phyloP scores from a whole-genome alignment of 2,888 invertebrate genomes.

The Epinotia demarniana region DNA sequence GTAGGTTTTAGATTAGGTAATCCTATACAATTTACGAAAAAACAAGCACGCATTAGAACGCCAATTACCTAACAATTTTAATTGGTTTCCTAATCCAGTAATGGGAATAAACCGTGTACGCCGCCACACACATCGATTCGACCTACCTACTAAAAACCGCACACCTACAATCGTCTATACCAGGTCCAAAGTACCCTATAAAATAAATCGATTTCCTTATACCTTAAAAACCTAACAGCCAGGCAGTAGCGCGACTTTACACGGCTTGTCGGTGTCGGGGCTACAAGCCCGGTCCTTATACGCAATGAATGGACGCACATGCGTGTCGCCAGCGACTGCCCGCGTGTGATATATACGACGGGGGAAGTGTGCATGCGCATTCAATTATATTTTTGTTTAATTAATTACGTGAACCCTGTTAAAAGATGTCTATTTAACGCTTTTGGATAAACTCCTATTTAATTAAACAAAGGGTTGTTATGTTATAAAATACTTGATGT shows the following conservation, averaged over 20 bases:
- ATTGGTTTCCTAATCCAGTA: neutral
- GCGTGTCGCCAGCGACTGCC: conserved; percentile 25
- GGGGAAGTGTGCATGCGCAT: conserved; percentile 17
- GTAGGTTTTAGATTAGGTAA: no score
- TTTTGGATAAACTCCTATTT: no score
- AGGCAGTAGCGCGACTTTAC: conserved; percentile 38
- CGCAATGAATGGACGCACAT: conserved; percentile 45
- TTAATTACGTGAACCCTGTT: neutral
- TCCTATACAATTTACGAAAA: neutral
- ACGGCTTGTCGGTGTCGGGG: conserved; percentile 43
- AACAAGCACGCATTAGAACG: neutral
- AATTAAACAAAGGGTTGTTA: no score
- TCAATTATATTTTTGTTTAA: conserved; percentile 21
- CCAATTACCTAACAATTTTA: conserved; percentile 2
- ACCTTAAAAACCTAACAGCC: conserved; percentile 39
- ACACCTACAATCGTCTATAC: conserved; percentile 7
- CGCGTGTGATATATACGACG: conserved; percentile 36
- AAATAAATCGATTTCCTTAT: conserved; percentile 44
- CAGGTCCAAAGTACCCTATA: conserved; percentile 12
- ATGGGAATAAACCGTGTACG: neutral
- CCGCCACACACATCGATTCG: neutral
- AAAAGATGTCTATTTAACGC: neutral
- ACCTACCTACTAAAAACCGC: conserved; percentile 2
- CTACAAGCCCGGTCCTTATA: conserved; percentile 42
- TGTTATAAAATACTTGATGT: no score